Evolutionary conservation across 2,113 vertebrate species (phyloP), one percentile per base, ranked within the genome.

Genomic region (Morone saxatilis): DNA sequence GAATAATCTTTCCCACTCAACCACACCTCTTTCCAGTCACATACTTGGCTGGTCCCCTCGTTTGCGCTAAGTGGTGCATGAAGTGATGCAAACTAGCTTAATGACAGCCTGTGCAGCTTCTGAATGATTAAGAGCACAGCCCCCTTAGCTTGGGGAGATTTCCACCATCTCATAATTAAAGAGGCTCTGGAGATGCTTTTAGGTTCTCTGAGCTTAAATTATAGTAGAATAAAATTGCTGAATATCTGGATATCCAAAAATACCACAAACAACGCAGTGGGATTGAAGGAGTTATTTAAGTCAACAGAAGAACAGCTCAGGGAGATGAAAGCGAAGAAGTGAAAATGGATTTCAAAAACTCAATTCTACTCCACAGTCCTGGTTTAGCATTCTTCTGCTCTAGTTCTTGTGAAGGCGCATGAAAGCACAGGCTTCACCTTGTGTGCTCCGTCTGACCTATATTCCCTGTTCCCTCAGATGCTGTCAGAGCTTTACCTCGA

Each of bases 361-460:
- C 3, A 5, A 43, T 71, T 74, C 81, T 48, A 60, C 53, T 76
- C 79, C 50, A 38, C 62, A 31, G 73, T 57, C 70, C 38, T 20
- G 60, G 51, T 56, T 80, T 43, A 31, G 38, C 65, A 40, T 75
- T 90, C 74, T 91, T 91, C 92, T 90, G 90, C 89, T 92, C 87
- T 43, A 90, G 61, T 91, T 91, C 47, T 81, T n/a, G 31, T 66
- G 80, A 82, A 79, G 71, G 84, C 65, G 51, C 71, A 78, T 69
- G 66, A 73, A 87, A 81, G 86, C 68, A 38, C 80, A 88, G 83
- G 88, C 85, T 87, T 89, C 70, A 91, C 89, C 90, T 90, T 40
- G 83, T 86, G 68, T 45, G 81, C 80, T 70, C 80, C 31, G 82
- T 81, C 88, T 92, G 90, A 90, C 90, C 90, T 89, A 90, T 65